Conservation (phyloP, 2,888 invertebrate genomes). For the Torymus texanus region DNA sequence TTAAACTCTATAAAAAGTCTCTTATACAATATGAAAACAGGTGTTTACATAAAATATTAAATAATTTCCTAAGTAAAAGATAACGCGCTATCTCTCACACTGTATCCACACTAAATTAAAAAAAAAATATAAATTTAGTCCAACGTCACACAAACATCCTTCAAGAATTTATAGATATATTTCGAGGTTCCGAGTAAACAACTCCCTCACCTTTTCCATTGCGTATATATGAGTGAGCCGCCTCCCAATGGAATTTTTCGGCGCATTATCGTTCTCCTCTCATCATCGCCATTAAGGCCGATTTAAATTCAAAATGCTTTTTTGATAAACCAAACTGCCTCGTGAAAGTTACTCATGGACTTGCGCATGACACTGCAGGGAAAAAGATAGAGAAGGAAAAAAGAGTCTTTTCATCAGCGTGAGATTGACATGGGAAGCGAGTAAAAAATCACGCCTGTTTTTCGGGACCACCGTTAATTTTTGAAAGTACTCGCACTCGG, state of each 20-base stretch:
- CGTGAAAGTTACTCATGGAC: constrained; percentile 13
- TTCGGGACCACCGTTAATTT: not conserved
- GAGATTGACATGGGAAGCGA: no score
- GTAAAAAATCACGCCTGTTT: not conserved
- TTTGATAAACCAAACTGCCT: constrained; percentile 14
- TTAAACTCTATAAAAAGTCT: no score
- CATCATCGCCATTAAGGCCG: not conserved
- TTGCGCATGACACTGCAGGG: not conserved
- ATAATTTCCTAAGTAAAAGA: no score
- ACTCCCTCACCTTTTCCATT: no score
- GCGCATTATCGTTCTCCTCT: not conserved
- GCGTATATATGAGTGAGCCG: not conserved
- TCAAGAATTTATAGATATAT: no score
- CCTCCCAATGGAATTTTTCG: constrained; percentile 13
- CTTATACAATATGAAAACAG: no score
- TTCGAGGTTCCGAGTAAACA: no score
- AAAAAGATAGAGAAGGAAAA: not conserved
- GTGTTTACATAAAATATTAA: no score
- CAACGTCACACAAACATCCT: not conserved
- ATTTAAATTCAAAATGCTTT: constrained; percentile 15
- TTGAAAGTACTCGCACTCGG: constrained; percentile 1
- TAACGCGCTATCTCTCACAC: no score
- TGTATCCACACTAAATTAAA: no score
- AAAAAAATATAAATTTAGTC: not conserved
- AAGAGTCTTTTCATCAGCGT: not conserved